phyloP scores from a whole-genome alignment of 2,113 vertebrate species.

The Tauraco erythrolophus region DNA sequence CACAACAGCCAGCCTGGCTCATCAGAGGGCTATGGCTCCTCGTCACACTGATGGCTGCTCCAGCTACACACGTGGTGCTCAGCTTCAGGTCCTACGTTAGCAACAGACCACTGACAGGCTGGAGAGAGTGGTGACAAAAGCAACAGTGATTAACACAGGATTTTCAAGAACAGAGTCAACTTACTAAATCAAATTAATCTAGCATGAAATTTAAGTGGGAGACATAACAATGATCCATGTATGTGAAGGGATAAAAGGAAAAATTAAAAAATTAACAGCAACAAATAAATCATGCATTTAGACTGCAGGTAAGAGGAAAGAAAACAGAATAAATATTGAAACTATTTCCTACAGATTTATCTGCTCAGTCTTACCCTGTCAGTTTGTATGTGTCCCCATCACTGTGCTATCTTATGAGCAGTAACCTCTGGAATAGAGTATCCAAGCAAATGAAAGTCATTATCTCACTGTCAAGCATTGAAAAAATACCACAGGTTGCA shows the following conservation, averaged over 20 bases:
- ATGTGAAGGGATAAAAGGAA: background rate
- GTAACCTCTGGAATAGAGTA: background rate
- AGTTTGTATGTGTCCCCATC: background rate
- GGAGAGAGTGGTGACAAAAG: background rate
- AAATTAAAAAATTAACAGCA: background rate
- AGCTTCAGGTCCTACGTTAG: background rate
- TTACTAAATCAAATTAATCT: background rate
- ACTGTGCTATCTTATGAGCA: background rate
- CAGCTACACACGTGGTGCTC: fast-evolving
- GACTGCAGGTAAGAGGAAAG: background rate
- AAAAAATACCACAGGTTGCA: background rate
- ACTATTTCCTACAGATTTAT: background rate
- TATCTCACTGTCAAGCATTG: background rate
- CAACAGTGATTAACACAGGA: background rate
- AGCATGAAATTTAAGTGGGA: background rate
- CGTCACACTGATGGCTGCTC: background rate
- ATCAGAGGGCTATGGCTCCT: background rate
- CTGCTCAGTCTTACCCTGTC: background rate
- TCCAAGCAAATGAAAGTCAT: background rate
- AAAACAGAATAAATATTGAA: background rate
- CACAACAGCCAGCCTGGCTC: background rate
- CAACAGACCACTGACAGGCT: background rate
- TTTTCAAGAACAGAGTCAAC: background rate
- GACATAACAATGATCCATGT: background rate
- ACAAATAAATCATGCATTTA: background rate